Evolutionary conservation across 2,888 invertebrate genomes (phyloP), one percentile per base, ranked within the genome.

Genomic region (Tetropium fuscum): DNA sequence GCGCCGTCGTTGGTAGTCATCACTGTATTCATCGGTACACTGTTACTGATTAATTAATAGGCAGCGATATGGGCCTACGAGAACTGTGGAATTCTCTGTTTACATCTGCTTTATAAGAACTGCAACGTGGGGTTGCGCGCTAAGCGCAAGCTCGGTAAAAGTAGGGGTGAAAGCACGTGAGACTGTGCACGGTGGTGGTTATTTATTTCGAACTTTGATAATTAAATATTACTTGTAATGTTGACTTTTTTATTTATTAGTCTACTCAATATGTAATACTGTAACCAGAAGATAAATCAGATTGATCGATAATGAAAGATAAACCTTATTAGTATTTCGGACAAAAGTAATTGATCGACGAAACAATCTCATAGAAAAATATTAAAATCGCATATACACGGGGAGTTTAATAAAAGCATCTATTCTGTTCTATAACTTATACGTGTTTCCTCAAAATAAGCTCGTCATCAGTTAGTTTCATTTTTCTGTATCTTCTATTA

Each of bases 31-130:
- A 56, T 43, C 16, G 32, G 18, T 25, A 27, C 25, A 41, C 49
- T 36, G 8, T 13, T 27, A 15, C 38, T 25, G 19, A n/a, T 16
- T 13, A 34, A 48, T 56, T 58, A 53, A 38, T 19, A 34, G 13
- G 2, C 22, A 41, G 2, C 10, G 30, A 45, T 44, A 25, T 25
- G 44, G 53, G 16, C 49, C 13, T 58, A 53, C 53, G 60, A 47
- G 53, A 65, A 74, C 73, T 72, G 70, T 32, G 53, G 48, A 41
- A 41, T 19, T 60, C 22, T 47, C 53, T 73, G 74, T 73, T 74
- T 73, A 73, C 74, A 60, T 55, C 64, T 27, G 62, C 70, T 74
- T 73, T 78, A 78, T 78, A 78, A 61, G 51, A 49, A 25, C 36
- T 58, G 57, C 67, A 76, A 74, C 73, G 75, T 76, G 76, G 71